A percentile compares a stretch with the other conserved stretches of the same genome.
Evolutionary conservation across 92 coral and sea anemone genomes (phyloP).

Genomic region (Pocillopora grandis): DNA sequence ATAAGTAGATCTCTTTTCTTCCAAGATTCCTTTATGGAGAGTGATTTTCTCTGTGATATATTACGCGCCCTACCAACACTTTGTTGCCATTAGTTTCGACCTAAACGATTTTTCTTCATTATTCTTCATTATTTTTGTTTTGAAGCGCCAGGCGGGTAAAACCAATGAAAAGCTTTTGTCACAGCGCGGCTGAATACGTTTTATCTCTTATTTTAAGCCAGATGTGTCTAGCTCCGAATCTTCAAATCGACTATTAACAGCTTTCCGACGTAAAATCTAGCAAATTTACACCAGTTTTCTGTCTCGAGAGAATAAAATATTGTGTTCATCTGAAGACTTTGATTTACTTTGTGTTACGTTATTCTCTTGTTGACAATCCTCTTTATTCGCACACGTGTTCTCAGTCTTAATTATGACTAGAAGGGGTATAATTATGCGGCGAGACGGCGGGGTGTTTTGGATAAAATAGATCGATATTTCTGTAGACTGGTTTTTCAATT

Average conservation of each 20-base stretch:
- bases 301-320: not conserved
- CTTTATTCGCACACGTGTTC: conserved; percentile 48
- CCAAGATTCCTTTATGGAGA: not conserved
- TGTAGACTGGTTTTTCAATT: conserved; percentile 16
- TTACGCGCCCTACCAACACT: not conserved
- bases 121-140: not conserved
- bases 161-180: not conserved
- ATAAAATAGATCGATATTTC: conserved; percentile 21
- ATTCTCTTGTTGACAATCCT: conserved; percentile 30
- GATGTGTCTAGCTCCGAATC: not conserved
- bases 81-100: conserved; percentile 41
- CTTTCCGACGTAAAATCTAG: not conserved
- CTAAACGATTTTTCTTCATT: conserved; percentile 21
- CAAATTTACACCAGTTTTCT: not conserved
- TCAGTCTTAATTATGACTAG: conserved; percentile 27
- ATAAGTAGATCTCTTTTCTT: not conserved
- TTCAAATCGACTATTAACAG: not conserved
- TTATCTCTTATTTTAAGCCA: not conserved
- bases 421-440: conserved; percentile 21
- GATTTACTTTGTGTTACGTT: conserved; percentile 17
- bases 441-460: conserved; percentile 32
- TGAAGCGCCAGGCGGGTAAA: conserved; percentile 23
- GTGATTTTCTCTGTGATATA: not conserved
- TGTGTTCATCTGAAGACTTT: conserved; percentile 10
- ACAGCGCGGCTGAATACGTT: not conserved